Percentiles rank a stretch among this genome's conserved stretches.
These are phyloP conservation scores for Antheraea mylitta DNA, from an alignment of 1,140 invertebrate genomes.

Conservation along the genomic window DNA sequence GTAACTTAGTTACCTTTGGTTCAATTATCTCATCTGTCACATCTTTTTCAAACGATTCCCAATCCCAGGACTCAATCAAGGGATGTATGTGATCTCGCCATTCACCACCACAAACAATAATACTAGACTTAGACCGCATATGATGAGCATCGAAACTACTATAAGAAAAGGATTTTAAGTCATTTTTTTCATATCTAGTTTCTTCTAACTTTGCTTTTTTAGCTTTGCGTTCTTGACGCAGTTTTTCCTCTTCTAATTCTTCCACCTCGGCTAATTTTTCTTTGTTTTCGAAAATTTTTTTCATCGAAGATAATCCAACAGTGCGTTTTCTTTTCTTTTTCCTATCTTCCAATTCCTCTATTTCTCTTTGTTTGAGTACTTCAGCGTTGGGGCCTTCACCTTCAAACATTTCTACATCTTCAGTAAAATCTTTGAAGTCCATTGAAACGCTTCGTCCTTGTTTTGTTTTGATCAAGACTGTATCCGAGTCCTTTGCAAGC, in stretches of 20 bases:
- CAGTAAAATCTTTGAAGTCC: constrained; percentile 82
- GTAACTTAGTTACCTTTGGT: constrained; percentile 73
- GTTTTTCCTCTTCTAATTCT: constrained; percentile 72
- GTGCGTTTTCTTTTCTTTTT: constrained; percentile 81
- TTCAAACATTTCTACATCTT: constrained; percentile 81
- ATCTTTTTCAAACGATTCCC: constrained; percentile 81
- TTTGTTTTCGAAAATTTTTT: constrained; percentile 89
- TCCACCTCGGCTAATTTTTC: constrained; percentile 82
- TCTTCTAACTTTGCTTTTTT: constrained; percentile 76
- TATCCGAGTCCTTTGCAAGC: constrained; percentile 86
- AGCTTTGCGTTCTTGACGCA: constrained; percentile 57
- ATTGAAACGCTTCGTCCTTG: constrained; percentile 86
- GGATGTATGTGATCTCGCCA: constrained; percentile 81
- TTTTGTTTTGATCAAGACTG: constrained; percentile 85
- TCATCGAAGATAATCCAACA: constrained; percentile 80
- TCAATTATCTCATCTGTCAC: constrained; percentile 48
- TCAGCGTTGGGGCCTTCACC: constrained; percentile 83
- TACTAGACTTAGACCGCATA: constrained; percentile 73
- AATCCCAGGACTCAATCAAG: constrained; percentile 81
- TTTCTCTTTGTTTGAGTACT: constrained; percentile 81
- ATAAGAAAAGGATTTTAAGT: constrained; percentile 55
- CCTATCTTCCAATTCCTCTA: constrained; percentile 78
- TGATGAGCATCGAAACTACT: constrained; percentile 64
- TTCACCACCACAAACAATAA: constrained; percentile 76
- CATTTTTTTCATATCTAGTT: constrained; percentile 63